Base-by-base conservation (phyloP, 1,140 invertebrate genomes). In the Heliconius himera region DNA sequence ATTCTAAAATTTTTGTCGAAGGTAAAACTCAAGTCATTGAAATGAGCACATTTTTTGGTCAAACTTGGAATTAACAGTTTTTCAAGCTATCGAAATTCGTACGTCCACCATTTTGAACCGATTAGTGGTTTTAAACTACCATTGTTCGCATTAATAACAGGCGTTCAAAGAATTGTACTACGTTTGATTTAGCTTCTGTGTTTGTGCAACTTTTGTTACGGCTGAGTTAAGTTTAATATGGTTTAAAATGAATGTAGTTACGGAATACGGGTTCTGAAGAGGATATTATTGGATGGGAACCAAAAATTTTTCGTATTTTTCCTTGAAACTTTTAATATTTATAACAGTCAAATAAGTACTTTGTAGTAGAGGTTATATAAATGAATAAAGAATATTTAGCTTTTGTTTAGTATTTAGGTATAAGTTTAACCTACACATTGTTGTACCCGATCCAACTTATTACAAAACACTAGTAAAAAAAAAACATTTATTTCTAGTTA, bases 171-270 rank as follows among this genome's bases (percentile, higher is more conserved):
- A 77, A 81, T 81, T 74, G 51, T 76, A 38, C 73, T 79, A 82
- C 82, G 81, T 80, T 78, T 79, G 83, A 81, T 54, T 82, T 73
- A 80, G 80, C 81, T 33, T 81, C 78, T 84, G 76, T 78, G 71
- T 75, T 84, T 83, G 81, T 78, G 83, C 82, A 84, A 86, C 79
- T 80, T 77, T 79, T 84, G 82, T 85, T 82, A 76, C 73, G 73
- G 79, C 60, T 82, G 78, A 83, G 86, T 82, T 83, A 84, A 86
- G 81, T 80, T 73, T 76, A 83, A 79, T 81, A 84, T 83, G 73
- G 79, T 66, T 66, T 66, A 11, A 66, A 66, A 66, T 66, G 60
- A 66, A 66, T 66, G 60, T 66, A 66, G 22, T 29, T 66, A 26
- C 60, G 60, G 60, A 66, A 66, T 66, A 29, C 4, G 60, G 60